Evolutionary conservation across 2,888 invertebrate genomes (phyloP), one percentile per base, ranked within the genome.

Genomic region (Melanostoma scalare): DNA sequence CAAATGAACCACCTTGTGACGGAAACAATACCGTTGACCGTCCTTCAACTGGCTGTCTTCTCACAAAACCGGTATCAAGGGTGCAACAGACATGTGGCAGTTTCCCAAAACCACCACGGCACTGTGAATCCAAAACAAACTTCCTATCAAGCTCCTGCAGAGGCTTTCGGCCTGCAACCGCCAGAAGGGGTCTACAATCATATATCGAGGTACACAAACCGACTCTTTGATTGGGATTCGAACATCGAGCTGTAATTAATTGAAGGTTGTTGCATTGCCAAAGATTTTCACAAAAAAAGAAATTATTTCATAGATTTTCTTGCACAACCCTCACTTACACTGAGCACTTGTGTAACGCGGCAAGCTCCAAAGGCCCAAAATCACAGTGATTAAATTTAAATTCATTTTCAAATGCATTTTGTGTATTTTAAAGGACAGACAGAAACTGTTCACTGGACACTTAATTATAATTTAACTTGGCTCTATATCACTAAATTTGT

Each of bases 191-290:
- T 73, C 88, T 89, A 56, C 91, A 91, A n/a, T 90, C 88, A 35
- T 86, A 88, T 5, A 91, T 88, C 78, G 88, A 88, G 2, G 89
- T 87, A 75, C 91, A 91, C 9, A 88, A 85, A 30, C 90, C 91
- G 6, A 85, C 58, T 1, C 88, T 86, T 56, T 87, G 87, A 74
- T 91, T 90, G n/a, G 90, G 90, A 87, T 90, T 90, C 31, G 86
- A 56, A 93, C 95, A 88, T 94, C 96, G 87, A 9, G 86, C 91
- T 88, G 84, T 63, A 87, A 82, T 52, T 44, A 50, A 67, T 55
- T 4, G n/a, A 30, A 68, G 8, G 6, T 50, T 38, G 20, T 50
- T 10, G 10, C 48, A 48, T 65, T 75, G 53, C 75, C 48, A 67
- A 65, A 56, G 10, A 55, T n/a, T 46, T 56, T n/a, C 48, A 56